A percentile compares a stretch with the other conserved stretches of the same genome.
These are phyloP conservation scores for Xylocampa areola DNA, from an alignment of 2,888 invertebrate species.

Conservation along the genomic window DNA sequence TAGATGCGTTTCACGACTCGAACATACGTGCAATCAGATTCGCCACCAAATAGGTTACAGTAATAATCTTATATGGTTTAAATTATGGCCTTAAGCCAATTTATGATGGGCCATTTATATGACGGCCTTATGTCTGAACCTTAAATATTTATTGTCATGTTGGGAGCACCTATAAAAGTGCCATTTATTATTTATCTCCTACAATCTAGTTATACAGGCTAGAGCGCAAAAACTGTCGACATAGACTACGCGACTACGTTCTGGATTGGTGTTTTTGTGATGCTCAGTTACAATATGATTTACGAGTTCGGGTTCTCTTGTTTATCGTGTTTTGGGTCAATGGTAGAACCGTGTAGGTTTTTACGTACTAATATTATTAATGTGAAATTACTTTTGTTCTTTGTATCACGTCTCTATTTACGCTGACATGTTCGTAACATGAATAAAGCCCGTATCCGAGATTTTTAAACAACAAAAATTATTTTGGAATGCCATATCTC, in stretches of 20 bases:
- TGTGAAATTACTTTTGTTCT: slow-evolving; percentile 9
- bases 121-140: slow-evolving; percentile 33
- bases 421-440: background rate
- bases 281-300: slow-evolving; percentile 46
- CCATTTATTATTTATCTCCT: slow-evolving; percentile 55
- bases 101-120: slow-evolving; percentile 44
- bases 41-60: slow-evolving; percentile 34
- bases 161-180: slow-evolving; percentile 49
- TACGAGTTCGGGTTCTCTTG: slow-evolving; percentile 38
- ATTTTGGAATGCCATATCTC: no score
- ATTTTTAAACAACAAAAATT: no score
- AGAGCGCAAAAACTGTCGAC: slow-evolving; percentile 41
- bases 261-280: slow-evolving; percentile 45
- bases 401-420: background rate
- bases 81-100: slow-evolving; percentile 40
- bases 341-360: slow-evolving; percentile 7
- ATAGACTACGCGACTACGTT: slow-evolving; percentile 29
- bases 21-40: slow-evolving; percentile 46
- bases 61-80: slow-evolving; percentile 38
- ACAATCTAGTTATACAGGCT: slow-evolving; percentile 40
- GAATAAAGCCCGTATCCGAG: background rate
- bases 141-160: slow-evolving; percentile 58
- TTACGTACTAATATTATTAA: slow-evolving; percentile 24
- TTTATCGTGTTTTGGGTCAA: slow-evolving; percentile 36
- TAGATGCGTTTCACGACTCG: slow-evolving; percentile 42